Evolutionary conservation across 2,797 vertebrate species (phyloP), one percentile per base, ranked within the genome.

Genomic region (Gadopsis marmoratus): DNA sequence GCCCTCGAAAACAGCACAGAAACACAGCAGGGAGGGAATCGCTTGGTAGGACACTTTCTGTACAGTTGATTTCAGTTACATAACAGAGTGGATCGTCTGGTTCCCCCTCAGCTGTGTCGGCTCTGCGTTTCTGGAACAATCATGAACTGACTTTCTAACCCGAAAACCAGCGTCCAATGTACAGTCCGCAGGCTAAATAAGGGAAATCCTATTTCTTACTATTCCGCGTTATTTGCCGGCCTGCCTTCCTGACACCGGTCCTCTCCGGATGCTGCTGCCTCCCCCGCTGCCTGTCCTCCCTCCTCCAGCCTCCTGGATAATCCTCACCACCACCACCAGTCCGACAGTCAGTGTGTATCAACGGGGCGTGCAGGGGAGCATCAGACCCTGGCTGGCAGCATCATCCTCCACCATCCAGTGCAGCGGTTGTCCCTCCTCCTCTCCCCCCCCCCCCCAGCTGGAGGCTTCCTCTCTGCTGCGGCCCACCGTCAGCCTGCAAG

Each of bases 251-350:
- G 68, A 74, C 53, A 71, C 63, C 82, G 78, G 41, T 81, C 58
- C 77, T 73, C 72, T 75, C 78, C 37, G 78, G 89, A 86, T 90
- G 92, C 43, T 48, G 73, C 82, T 85, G 70, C 84, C 86, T 87
- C 82, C 82, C 81, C 84, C 76, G 26, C 35, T 87, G 79, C 79
- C 81, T 72, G 74, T 82, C 90, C 83, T 89, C 91, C 89, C 86
- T 79, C 87, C 82, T 90, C 87, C 89, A 79, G 90, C 89, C 93
- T 88, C 89, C 84, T 47, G 91, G 91, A 92, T 95, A 93, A 94
- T 93, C 94, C 93, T 91, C 83, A 54, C 66, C 60, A 39, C 37
- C 10, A 82, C 66, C 81, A 86, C 39, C 76, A 71, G 72, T 60
- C 87, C 78, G 26, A 63, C 72, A 33, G 87, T 86, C 68, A 82